Evolutionary conservation across 2,797 vertebrate genomes (phyloP).

Genomic region (Poecilia wingei): DNA sequence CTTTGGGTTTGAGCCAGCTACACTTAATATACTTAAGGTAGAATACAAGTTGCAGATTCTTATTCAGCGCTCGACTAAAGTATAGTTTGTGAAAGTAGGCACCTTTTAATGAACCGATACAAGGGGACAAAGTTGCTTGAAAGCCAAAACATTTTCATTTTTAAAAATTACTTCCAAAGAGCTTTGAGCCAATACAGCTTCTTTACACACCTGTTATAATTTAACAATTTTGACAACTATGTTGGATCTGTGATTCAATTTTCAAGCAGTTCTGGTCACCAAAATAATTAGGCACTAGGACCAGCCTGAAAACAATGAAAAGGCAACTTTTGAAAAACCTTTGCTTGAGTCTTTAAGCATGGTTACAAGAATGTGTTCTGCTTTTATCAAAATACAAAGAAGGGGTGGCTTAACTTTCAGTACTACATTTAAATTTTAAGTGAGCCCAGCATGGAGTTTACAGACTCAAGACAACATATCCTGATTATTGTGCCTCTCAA

Average conservation of each 20-base stretch:
- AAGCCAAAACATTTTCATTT: not conserved
- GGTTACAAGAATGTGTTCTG: not conserved
- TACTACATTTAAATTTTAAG: not conserved
- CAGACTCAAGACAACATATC: not conserved
- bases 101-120: not conserved
- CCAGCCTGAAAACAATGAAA: not conserved
- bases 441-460: not conserved
- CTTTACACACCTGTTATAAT: not conserved
- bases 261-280: not conserved
- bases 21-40: not conserved
- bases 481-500: not conserved
- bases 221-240: not conserved
- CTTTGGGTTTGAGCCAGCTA: not conserved
- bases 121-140: not conserved
- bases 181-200: not conserved
- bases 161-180: not conserved
- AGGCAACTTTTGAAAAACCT: not conserved
- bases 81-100: not conserved
- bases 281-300: not conserved
- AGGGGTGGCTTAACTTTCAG: not conserved
- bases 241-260: not conserved
- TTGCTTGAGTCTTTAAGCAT: not conserved
- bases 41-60: not conserved
- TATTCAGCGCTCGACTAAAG: not conserved
- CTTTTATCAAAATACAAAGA: not conserved